Evolutionary conservation across 2,113 vertebrate genomes (phyloP).

Genomic region (Passerina amoena): DNA sequence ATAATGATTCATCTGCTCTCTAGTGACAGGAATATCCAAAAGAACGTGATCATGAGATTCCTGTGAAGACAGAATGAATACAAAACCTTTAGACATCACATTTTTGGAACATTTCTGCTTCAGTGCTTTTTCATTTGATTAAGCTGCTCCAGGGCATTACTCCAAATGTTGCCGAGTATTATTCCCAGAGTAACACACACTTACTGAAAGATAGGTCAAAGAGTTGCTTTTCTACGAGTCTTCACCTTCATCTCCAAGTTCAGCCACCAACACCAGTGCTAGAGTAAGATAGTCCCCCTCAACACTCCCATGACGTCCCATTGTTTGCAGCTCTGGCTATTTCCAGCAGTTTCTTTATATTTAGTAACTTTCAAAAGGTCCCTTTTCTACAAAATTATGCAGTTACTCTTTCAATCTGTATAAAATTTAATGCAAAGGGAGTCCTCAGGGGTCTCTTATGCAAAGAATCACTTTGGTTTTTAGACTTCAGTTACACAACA

Average conservation of each 20-base stretch:
- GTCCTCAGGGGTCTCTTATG: neutral
- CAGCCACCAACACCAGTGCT: neutral
- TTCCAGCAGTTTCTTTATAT: neutral
- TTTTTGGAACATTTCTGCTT: neutral
- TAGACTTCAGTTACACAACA: neutral
- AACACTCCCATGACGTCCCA: neutral
- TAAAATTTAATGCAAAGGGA: neutral
- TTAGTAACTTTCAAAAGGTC: neutral
- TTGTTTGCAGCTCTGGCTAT: neutral
- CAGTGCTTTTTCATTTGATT: neutral
- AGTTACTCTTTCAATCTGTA: neutral
- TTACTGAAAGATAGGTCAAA: neutral
- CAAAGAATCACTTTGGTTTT: neutral
- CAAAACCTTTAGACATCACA: neutral
- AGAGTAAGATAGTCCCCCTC: neutral
- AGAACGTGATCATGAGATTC: neutral
- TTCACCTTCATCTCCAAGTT: neutral
- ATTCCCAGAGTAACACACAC: neutral
- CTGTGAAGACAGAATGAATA: conserved; percentile 33
- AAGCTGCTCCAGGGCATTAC: neutral
- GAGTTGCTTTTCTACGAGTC: neutral
- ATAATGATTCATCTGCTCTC: conserved; percentile 76
- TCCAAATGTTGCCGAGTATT: neutral
- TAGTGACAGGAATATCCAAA: conserved; percentile 60
- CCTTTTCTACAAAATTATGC: neutral